Base-by-base conservation (phyloP, 2,113 vertebrate species). In the Fulmarus glacialis region DNA sequence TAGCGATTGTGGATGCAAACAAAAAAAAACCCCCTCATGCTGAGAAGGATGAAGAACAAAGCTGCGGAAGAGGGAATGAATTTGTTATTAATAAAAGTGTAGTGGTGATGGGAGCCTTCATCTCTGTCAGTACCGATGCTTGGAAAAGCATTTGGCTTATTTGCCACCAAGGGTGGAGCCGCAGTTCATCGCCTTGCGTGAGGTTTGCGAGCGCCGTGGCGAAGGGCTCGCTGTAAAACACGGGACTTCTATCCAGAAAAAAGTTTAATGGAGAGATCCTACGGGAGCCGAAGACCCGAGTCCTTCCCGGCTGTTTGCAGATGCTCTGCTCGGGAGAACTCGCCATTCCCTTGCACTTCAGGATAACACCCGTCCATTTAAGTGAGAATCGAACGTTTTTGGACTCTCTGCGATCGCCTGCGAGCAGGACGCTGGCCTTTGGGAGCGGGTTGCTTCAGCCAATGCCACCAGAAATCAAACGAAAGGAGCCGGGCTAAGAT, bases 201-300 rank as follows among this genome's bases (percentile, higher is more conserved):
- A 27, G 47, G 53, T 24, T 67, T n/a, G 32, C 26, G 5, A 32
- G 12, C 1, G 7, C 59, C 15, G 30, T 12, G 42, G n/a, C 5
- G 5, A 63, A 73, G 66, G 42, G 38, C 29, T 73, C 16, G 16
- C 3, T 8, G 29, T 70, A 29, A 55, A 58, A 50, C 8, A 1
- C 1, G 1, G 6, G 55, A 22, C 6, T 55, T 53, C 73, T 12
- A 29, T 43, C 36, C 72, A 11, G 40, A 42, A 16, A 26, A 34
- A 48, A 62, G 19, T 12, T 9, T 2, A 19, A 19, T 5, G 56
- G 71, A 22, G 59, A 7, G 3, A n/a, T 45, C 43, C 14, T 14
- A 1, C 0, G 3, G 72, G 62, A 79, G 30, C 30, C 0, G 0
- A 19, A 24, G 47, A 21, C 12, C 40, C 18, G 6, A 42, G 45